Evolutionary conservation across 2,888 invertebrate species (phyloP).

Genomic region (Acleris emargana): DNA sequence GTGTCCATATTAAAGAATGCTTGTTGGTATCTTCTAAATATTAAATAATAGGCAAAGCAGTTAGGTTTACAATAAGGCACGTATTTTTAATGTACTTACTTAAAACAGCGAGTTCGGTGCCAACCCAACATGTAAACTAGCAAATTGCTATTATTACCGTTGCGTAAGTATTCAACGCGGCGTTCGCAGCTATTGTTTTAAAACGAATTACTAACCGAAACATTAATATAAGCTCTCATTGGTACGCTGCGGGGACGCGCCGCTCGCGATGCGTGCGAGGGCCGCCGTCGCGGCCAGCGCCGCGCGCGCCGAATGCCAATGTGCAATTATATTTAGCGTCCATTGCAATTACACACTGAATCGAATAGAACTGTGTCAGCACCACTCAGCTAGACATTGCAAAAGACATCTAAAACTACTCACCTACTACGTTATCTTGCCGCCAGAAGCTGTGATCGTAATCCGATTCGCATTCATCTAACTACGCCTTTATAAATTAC

Average conservation of each 20-base stretch:
- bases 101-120: slow-evolving; percentile 15
- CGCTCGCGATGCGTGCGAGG: slow-evolving; percentile 74
- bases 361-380: slow-evolving; percentile 67
- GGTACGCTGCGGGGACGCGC: slow-evolving; percentile 66
- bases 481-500: slow-evolving; percentile 47
- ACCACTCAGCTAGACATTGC: slow-evolving; percentile 39
- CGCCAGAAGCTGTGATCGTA: slow-evolving; percentile 38
- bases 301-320: slow-evolving; percentile 68
- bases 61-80: slow-evolving; percentile 10
- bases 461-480: slow-evolving; percentile 41
- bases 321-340: slow-evolving; percentile 71
- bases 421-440: slow-evolving; percentile 46
- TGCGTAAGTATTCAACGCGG: slow-evolving; percentile 49
- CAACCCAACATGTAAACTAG: slow-evolving; percentile 29
- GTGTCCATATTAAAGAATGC: no score
- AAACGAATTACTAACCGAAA: slow-evolving; percentile 56
- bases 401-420: slow-evolving; percentile 26
- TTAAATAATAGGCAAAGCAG: no score
- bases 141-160: slow-evolving; percentile 37
- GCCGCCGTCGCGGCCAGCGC: slow-evolving; percentile 56
- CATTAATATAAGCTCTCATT: slow-evolving; percentile 66
- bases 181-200: slow-evolving; percentile 55
- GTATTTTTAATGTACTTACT: slow-evolving; percentile 8
- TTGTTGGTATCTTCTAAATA: no score
- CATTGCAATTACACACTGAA: slow-evolving; percentile 66